Evolutionary conservation across 2,113 vertebrate species (phyloP).

Genomic region (Poeciliopsis occidentalis): DNA sequence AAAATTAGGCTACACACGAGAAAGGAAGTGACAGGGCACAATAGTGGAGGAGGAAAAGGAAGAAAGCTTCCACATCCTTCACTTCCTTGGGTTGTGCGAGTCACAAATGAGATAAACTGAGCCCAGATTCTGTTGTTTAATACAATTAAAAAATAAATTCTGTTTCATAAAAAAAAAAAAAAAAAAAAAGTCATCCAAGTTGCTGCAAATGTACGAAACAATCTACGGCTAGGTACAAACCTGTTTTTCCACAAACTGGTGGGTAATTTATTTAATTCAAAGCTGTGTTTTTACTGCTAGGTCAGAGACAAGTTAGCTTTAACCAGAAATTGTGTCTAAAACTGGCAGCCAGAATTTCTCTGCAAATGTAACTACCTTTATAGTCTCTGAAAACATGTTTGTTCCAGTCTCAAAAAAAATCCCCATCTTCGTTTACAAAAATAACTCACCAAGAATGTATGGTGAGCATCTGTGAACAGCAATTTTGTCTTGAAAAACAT

Average conservation of each 20-base stretch:
- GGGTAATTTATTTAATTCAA: no score
- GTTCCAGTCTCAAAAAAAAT: background rate
- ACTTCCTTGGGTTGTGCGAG: conserved; percentile 21
- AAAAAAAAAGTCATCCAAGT: background rate
- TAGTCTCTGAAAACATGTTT: background rate
- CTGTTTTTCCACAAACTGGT: no score
- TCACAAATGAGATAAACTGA: background rate
- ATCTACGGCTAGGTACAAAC: no score
- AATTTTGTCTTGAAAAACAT: no score
- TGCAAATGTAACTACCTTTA: background rate
- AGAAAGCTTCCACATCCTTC: conserved; percentile 41
- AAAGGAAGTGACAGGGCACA: conserved; percentile 61
- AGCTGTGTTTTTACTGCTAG: no score
- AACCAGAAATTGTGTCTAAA: no score
- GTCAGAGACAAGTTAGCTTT: no score
- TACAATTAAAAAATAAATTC: background rate
- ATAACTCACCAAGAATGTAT: background rate
- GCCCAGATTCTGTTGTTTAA: background rate
- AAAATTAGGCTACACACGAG: conserved; percentile 10
- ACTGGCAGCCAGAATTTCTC: background rate
- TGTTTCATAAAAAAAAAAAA: background rate
- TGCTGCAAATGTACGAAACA: no score
- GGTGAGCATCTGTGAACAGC: background rate
- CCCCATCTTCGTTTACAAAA: background rate
- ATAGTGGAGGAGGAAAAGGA: conserved; percentile 54